Conservation (phyloP, 2,797 vertebrate species). For the Mormyrops attenuatus region DNA sequence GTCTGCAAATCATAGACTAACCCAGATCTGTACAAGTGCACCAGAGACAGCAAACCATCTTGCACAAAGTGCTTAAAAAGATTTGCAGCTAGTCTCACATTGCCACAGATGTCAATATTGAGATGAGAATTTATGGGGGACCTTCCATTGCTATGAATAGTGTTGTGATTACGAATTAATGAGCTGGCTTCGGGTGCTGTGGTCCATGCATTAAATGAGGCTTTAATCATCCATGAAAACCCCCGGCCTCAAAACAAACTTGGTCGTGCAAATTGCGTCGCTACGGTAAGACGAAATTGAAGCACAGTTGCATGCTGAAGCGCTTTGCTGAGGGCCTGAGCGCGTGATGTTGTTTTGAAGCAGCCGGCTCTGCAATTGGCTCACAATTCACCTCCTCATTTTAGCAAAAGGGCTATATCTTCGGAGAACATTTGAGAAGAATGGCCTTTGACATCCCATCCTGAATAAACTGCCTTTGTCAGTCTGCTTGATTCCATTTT, state of each 20-base stretch:
- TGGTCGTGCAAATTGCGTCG: conserved; percentile 42
- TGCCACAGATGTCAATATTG: conserved; percentile 17
- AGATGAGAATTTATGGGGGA: not conserved
- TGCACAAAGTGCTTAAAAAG: not conserved
- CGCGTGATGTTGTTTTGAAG: conserved; percentile 45
- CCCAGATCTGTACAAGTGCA: not conserved
- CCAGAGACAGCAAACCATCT: not conserved
- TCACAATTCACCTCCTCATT: conserved; percentile 18
- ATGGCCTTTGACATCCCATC: not conserved
- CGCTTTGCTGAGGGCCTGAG: conserved; percentile 42
- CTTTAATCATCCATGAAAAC: conserved; percentile 41
- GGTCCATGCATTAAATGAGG: conserved; percentile 26
- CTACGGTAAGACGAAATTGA: conserved; percentile 39
- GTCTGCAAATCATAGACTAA: not conserved
- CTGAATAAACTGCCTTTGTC: not conserved
- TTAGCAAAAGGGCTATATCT: not conserved
- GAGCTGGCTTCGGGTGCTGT: not conserved
- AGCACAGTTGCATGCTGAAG: conserved; percentile 34
- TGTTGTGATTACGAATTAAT: not conserved
- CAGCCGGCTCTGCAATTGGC: conserved; percentile 30
- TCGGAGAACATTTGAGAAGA: not conserved
- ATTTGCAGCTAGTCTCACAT: not conserved
- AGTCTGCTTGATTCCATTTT: not conserved
- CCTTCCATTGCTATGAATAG: not conserved
- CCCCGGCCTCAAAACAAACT: conserved; percentile 44